phyloP scores from a whole-genome alignment of 2,797 vertebrate genomes.

The Hippopotamyrus pictus region DNA sequence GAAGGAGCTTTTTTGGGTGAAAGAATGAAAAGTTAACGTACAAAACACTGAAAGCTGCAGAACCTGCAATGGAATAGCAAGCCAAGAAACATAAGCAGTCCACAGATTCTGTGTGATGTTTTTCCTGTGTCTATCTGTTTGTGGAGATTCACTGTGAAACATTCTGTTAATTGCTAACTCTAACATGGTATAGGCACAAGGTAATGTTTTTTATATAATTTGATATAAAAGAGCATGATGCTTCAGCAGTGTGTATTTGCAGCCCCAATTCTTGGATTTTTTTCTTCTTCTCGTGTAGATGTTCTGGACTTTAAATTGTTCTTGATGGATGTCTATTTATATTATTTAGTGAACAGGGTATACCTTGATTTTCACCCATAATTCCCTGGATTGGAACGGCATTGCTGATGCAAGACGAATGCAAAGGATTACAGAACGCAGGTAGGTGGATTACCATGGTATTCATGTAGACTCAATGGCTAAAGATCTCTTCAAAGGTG shows the following conservation, averaged over 20 bases:
- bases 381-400: neutral
- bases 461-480: constrained; percentile 28
- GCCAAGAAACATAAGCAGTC: neutral
- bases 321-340: neutral
- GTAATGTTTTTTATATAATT: neutral
- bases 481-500: constrained; percentile 53
- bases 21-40: neutral
- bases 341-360: neutral
- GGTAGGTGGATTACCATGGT: neutral
- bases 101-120: neutral
- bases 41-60: neutral
- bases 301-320: neutral
- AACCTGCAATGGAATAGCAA: neutral
- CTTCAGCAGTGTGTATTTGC: neutral
- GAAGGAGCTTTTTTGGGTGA: neutral
- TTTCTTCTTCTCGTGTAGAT: neutral
- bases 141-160: neutral
- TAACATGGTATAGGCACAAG: neutral
- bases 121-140: neutral
- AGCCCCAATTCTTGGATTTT: neutral
- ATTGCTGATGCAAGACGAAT: neutral
- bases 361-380: neutral
- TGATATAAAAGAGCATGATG: neutral
- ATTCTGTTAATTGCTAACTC: neutral
- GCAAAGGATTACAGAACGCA: neutral